These are phyloP conservation scores for Arremon aurantiirostris DNA, from an alignment of 2,797 vertebrate genomes.

Conservation along the genomic window DNA sequence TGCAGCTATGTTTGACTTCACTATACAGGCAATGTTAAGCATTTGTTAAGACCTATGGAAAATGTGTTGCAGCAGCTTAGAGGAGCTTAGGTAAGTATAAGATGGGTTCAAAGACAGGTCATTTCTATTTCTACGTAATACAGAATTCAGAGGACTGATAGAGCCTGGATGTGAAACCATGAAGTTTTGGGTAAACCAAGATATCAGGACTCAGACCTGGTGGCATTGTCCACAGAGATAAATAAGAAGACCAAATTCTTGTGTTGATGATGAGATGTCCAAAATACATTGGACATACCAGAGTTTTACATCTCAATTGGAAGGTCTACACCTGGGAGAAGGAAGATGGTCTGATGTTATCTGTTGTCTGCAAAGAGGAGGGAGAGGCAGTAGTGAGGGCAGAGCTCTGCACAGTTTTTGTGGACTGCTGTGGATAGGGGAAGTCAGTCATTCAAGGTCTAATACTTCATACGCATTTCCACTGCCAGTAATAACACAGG, in stretches of 20 bases:
- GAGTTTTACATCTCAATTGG: neutral
- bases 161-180: neutral
- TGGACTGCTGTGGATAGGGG: neutral
- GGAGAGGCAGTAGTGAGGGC: neutral
- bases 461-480: neutral
- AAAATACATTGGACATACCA: fast-evolving
- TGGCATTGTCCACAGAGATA: neutral
- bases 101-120: neutral
- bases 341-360: neutral
- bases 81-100: neutral
- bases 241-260: neutral
- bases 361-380: neutral
- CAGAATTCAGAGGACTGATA: neutral
- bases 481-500: neutral
- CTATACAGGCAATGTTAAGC: neutral
- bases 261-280: neutral
- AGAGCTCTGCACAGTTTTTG: neutral
- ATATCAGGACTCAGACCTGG: neutral
- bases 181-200: neutral
- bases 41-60: neutral
- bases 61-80: neutral
- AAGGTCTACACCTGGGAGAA: neutral
- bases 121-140: neutral
- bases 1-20: too few species aligned
- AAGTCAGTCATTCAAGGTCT: neutral